Base-by-base conservation (phyloP, 2,888 invertebrate genomes). In the Leucophenga montana region DNA sequence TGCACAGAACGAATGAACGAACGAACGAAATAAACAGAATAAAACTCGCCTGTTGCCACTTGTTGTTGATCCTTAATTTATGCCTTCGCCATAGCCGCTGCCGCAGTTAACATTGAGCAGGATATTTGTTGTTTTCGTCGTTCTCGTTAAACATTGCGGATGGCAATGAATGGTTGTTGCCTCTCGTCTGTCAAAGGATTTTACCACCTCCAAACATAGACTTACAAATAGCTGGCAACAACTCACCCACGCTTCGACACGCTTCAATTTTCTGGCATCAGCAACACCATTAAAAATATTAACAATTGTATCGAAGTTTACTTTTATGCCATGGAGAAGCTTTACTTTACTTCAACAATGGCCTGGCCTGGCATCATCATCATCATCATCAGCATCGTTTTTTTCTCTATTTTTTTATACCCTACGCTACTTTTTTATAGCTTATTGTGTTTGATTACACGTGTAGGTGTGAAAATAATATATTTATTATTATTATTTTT, bases 31-130 rank as follows among this genome's bases (percentile, higher is more conserved):
- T 31, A 16, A 59, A 27, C 8, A n/a, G n/a, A 46, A 62, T 20
- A 18, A 44, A 62, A 39, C 8, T 39, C 39, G 39, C 39, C 27
- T 39, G 62, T 31, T 53, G 73, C 78, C 80, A 80, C 82, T 80
- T 81, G 84, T 80, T 81, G 80, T 80, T 83, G 75, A 75, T 73
- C 78, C 78, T 78, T 83, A 80, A 82, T 80, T 80, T 83, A 80
- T 80, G 80, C 80, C n/a, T n/a, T n/a, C 82, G 27, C 20, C 27
- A 14, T 14, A 14, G 13, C 8, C 18, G 39, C 11, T 8, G 39
- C 27, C 27, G 27, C 4, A 27, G 27, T 4, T 4, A 27, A 27
- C 3, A 3, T 27, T 27, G 4, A 27, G 3, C 3, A 27, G 4
- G 27, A 27, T 27, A 27, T 39, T 39, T 39, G 39, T 39, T 39